phyloP scores from a whole-genome alignment of 2,888 invertebrate species.

The Napeogenes sylphis region DNA sequence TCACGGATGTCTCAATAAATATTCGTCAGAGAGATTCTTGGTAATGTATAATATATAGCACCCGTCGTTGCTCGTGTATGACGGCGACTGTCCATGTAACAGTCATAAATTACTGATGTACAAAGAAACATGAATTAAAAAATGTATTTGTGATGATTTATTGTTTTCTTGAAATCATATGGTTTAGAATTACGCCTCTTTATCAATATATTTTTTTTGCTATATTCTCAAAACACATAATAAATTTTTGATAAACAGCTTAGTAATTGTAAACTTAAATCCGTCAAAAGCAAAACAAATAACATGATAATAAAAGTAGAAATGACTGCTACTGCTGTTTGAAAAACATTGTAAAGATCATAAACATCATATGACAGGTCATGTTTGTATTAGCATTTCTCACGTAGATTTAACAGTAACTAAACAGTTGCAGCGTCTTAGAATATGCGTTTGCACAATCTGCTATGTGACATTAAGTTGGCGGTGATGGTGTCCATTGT shows the following conservation, averaged over 20 bases:
- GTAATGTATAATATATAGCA: slow-evolving; percentile 24
- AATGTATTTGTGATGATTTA: not conserved
- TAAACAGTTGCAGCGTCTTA: slow-evolving; percentile 43
- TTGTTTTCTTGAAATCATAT: not conserved
- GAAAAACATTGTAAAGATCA: slow-evolving; percentile 5
- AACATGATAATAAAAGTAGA: not conserved
- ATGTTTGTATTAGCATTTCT: slow-evolving; percentile 56
- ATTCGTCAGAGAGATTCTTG: slow-evolving; percentile 32
- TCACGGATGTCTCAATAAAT: slow-evolving; percentile 43
- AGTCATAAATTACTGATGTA: not conserved
- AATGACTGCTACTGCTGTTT: not conserved
- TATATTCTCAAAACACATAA: too few relatives aligned
- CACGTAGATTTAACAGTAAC: slow-evolving; percentile 56
- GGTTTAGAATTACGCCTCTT: too few relatives aligned
- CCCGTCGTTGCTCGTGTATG: slow-evolving; percentile 13
- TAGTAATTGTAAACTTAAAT: not conserved
- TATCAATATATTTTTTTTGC: too few relatives aligned
- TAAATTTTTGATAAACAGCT: too few relatives aligned
- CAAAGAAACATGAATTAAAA: not conserved
- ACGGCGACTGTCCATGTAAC: slow-evolving; percentile 1
- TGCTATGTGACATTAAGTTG: slow-evolving; percentile 25
- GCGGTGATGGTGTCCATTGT: slow-evolving; percentile 16
- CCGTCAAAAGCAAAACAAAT: not conserved
- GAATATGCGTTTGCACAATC: slow-evolving; percentile 69
- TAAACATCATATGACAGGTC: slow-evolving; percentile 16